Base-by-base conservation (phyloP, 2,797 vertebrate species). In the Crenichthys baileyi region DNA sequence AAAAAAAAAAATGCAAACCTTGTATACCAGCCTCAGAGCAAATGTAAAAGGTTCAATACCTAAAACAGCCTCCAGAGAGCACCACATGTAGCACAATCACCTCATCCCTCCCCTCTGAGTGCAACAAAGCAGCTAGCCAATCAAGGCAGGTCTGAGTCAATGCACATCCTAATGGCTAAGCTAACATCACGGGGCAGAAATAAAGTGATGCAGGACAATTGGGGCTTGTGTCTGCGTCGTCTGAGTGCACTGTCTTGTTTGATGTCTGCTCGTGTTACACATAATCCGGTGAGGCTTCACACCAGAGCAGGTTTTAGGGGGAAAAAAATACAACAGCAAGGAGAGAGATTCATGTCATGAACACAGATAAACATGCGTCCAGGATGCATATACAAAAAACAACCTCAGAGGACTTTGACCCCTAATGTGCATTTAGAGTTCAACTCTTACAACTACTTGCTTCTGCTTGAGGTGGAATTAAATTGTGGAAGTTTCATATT, bases 51-150 rank as follows among this genome's bases (percentile, higher is more conserved):
- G 46, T 65, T 80, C 76, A 92, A 55, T 94, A 77, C 84, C 77
- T 72, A 77, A 82, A 87, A 9, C 55, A 7, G 77, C 92, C 94
- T 92, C 90, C 91, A 93, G 94, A 87, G 91, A 90, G 92, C 93
- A 93, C 82, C 80, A 75, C 74, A 84, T 70, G 55, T 55, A 50
- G 22, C 1, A 11, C 79, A 18, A 18, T 76, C 70, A 80, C 73
- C 41, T 81, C 75, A 80, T 79, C 53, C 53, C n/a, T 75, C 65
- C 48, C 70, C 78, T 46, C 78, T 71, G 61, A 79, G 79, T 71
- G 87, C 79, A 83, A 82, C 74, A 79, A 68, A 89, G 80, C 78
- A 63, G 78, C 86, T 83, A 74, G 77, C 24, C 79, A 77, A 85
- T 44, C 76, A 78, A 86, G 36, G 76, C 71, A 74, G 75, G 73